These are phyloP conservation scores for Tangachromis dhanisi DNA, from an alignment of 2,113 vertebrate genomes.

Conservation along the genomic window DNA sequence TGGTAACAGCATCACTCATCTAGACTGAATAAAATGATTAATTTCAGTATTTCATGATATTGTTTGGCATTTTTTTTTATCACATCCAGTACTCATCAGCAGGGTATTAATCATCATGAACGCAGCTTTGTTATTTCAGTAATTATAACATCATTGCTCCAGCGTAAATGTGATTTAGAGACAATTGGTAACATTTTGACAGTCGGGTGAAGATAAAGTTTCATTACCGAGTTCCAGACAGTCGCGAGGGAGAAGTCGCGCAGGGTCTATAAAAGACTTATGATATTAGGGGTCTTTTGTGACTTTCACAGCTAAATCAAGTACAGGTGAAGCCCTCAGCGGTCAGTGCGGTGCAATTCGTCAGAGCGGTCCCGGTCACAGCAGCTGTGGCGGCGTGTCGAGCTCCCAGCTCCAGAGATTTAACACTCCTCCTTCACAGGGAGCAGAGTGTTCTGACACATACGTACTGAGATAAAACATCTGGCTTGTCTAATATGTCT, in stretches of 20 bases:
- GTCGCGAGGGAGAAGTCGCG: neutral
- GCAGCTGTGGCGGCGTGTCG: neutral
- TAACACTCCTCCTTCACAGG: slow-evolving; percentile 22
- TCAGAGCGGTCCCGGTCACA: neutral
- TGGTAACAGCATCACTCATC: neutral
- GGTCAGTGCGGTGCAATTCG: neutral
- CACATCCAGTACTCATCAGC: neutral
- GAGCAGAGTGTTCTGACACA: slow-evolving; percentile 22
- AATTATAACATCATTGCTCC: neutral
- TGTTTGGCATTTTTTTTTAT: neutral
- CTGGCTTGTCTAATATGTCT: slow-evolving; percentile 23
- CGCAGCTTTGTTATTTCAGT: neutral
- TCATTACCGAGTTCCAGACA: slow-evolving; percentile 1
- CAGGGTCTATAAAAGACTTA: neutral
- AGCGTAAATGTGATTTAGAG: neutral
- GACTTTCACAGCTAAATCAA: neutral
- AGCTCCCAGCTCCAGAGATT: slow-evolving; percentile 13
- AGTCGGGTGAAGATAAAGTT: neutral
- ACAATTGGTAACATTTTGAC: neutral
- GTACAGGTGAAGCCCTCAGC: neutral
- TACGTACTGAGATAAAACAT: slow-evolving; percentile 37
- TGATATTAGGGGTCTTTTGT: neutral
- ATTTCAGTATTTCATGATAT: neutral
- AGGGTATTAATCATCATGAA: neutral
- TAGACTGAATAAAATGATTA: neutral